Evolutionary conservation across 2,113 vertebrate species (phyloP), one percentile per base, ranked within the genome.

Genomic region (Pachypanchax playfairii): DNA sequence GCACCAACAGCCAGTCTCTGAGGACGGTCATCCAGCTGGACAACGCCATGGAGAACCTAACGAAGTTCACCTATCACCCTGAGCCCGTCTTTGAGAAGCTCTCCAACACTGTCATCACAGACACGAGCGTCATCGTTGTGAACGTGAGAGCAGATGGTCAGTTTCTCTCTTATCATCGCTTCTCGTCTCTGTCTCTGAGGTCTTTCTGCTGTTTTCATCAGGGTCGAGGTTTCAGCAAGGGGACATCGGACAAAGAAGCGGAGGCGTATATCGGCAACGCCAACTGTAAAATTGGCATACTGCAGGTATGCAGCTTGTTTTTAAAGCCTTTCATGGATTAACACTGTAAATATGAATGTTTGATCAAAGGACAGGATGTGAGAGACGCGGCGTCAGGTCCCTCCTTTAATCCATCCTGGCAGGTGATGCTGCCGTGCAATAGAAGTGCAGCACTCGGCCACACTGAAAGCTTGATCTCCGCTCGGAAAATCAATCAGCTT

Each of bases 151-250:
- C 13, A 1, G 5, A 8, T 11, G 2, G 4, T 8, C 42, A 1
- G 20, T 8, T 14, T 6, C 24, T 0, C 22, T 50, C n/a, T 33
- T 41, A 2, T 1, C n/a, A 14, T 39, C 3, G 9, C 11, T 11
- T 20, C 6, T 6, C 31, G 12, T 35, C 4, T 17, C 1, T 4
- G 5, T 5, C 18, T 52, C n/a, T 51, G 10, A 25, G 33, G 11
- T 35, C 33, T 11, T 2, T 9, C 15, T n/a, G 14, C n/a, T 1
- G 6, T 11, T 2, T n/a, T 11, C 21, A 0, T 5, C 83, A 98
- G 96, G 96, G 96, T 52, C 91, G 82, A 65, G 94, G 96, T 26
- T 93, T 98, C 81, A 83, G 92, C 86, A 95, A 94, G 81, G 96
- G 95, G 1, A 98, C 97, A 94, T 97, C 95, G 0, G 92, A 92